Evolutionary conservation across 2,888 invertebrate genomes (phyloP).

Genomic region (Limnephilus lunatus): DNA sequence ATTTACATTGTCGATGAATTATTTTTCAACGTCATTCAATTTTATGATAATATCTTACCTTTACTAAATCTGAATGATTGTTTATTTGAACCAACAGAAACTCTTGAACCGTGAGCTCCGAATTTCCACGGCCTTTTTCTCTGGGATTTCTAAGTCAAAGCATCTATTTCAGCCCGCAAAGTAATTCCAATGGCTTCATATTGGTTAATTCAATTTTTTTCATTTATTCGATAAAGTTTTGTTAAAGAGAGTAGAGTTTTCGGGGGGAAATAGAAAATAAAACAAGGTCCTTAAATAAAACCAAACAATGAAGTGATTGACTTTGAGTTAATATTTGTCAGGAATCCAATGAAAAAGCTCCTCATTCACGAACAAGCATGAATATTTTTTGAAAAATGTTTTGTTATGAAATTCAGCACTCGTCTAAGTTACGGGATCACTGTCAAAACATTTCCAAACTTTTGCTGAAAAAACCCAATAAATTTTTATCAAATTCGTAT

Average conservation of each 20-base stretch:
- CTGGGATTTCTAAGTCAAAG: not conserved
- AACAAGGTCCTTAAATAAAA: not conserved
- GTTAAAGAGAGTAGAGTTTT: not conserved
- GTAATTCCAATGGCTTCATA: not conserved
- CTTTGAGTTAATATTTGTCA: constrained; percentile 30
- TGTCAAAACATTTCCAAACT: not conserved
- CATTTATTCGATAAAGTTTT: not conserved
- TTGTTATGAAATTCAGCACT: constrained; percentile 39
- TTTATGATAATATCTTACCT: not conserved
- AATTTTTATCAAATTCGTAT: no score
- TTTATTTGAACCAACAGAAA: not conserved
- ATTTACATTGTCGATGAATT: not conserved
- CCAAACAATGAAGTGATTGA: constrained; percentile 23
- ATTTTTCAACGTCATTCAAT: not conserved
- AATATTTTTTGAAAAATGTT: constrained; percentile 10
- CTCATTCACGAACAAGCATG: not conserved
- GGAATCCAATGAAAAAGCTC: not conserved
- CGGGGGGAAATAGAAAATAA: not conserved
- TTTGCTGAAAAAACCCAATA: not conserved
- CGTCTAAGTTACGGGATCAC: not conserved
- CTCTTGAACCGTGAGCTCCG: not conserved
- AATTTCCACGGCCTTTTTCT: not conserved
- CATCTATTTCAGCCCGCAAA: not conserved
- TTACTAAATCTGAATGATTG: no score
- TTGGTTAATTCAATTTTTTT: not conserved